phyloP scores from a whole-genome alignment of 2,888 invertebrate genomes.

The Ditylenchus weischeri region DNA sequence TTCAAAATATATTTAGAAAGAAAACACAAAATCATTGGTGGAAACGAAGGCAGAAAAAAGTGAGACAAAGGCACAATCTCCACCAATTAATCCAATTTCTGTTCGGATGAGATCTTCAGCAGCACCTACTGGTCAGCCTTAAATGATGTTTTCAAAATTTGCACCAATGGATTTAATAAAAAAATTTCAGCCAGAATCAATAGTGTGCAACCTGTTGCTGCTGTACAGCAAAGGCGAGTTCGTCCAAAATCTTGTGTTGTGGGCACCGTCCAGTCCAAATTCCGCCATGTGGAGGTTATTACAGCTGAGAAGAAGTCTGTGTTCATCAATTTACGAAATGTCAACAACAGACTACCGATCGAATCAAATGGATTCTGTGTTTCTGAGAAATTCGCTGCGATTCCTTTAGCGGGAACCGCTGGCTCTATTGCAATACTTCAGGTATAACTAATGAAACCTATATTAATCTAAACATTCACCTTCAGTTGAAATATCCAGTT shows the following conservation, averaged over 20 bases:
- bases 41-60: too few species aligned
- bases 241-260: conserved; percentile 37
- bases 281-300: conserved; percentile 46
- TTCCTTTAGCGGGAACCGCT: conserved; percentile 84
- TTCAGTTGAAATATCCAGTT: conserved; percentile 70
- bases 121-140: not conserved
- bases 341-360: conserved; percentile 51
- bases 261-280: conserved; percentile 51
- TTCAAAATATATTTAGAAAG: not conserved
- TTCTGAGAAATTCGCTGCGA: conserved; percentile 80
- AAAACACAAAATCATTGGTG: conserved; percentile 27
- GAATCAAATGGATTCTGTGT: conserved; percentile 62
- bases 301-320: conserved; percentile 8
- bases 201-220: not conserved
- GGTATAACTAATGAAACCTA: conserved; percentile 50
- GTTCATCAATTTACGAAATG: conserved; percentile 50
- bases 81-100: not conserved
- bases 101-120: conserved; percentile 4
- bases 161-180: too few species aligned
- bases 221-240: not conserved
- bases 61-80: too few species aligned
- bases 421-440: conserved; percentile 84
- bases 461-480: not conserved
- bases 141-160: not conserved
- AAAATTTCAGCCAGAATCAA: too few species aligned